Conservation (phyloP, 2,113 vertebrate species). For the Neodontobutis hainanensis region DNA sequence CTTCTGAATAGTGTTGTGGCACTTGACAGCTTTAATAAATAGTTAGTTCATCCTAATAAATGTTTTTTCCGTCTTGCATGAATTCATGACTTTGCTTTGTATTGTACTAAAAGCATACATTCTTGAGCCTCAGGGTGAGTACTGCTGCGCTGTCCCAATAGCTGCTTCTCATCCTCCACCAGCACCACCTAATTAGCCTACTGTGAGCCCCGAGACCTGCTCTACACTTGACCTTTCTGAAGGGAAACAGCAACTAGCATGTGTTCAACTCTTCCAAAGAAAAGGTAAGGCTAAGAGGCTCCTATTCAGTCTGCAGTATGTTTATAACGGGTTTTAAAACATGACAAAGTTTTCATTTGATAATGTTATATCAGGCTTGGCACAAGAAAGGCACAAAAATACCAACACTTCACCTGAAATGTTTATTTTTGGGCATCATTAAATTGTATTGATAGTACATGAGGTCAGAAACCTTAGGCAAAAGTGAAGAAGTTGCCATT, state of each 20-base stretch:
- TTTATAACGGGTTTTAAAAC: conserved; percentile 29
- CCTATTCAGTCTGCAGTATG: conserved; percentile 6
- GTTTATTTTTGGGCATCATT: conserved; percentile 26
- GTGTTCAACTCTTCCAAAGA: conserved; percentile 68
- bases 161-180: conserved; percentile 50
- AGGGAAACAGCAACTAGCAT: conserved; percentile 62
- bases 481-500: conserved; percentile 59
- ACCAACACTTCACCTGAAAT: no score
- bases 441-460: conserved; percentile 42
- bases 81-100: conserved; percentile 43
- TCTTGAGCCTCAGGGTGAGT: conserved; percentile 50
- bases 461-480: conserved; percentile 33
- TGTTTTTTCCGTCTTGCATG: neutral
- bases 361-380: neutral
- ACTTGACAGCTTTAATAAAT: no score
- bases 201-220: conserved; percentile 65
- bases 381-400: neutral
- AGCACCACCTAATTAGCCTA: conserved; percentile 71
- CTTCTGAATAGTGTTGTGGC: no score
- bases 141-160: conserved; percentile 56
- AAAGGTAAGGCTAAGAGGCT: conserved; percentile 59
- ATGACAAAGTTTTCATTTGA: conserved; percentile 52
- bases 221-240: conserved; percentile 78
- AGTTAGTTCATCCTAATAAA: no score
- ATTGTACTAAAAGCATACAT: conserved; percentile 60